A percentile compares a stretch with the other conserved stretches of the same genome.
These are phyloP conservation scores for Saguinus midas DNA, from an alignment of 2,113 vertebrate genomes.

Conservation along the genomic window DNA sequence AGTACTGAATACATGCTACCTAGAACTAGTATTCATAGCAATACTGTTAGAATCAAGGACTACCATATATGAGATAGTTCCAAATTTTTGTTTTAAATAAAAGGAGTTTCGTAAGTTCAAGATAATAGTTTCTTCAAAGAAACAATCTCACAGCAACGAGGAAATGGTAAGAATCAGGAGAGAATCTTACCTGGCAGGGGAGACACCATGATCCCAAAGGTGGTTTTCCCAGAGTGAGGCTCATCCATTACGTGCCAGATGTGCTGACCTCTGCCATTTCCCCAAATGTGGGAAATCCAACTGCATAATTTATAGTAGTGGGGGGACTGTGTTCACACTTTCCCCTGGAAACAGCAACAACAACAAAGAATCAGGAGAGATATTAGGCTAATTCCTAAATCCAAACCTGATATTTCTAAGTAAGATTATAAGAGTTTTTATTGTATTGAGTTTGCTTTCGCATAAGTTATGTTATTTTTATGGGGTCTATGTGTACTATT, in stretches of 20 bases:
- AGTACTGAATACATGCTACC: neutral
- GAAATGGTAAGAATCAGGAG: neutral
- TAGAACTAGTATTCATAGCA: neutral
- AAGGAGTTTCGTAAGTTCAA: conserved; percentile 6
- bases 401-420: conserved; percentile 26
- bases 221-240: too few relatives aligned
- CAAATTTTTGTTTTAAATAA: conserved; percentile 12
- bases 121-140: conserved; percentile 42
- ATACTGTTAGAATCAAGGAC: neutral
- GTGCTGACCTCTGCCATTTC: too few relatives aligned
- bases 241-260: too few relatives aligned
- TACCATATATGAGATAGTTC: neutral
- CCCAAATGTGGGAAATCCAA: too few relatives aligned
- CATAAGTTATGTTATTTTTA: conserved; percentile 35
- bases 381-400: conserved; percentile 9
- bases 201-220: too few relatives aligned
- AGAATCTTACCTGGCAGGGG: too few relatives aligned
- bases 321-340: too few relatives aligned
- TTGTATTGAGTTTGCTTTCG: conserved; percentile 13
- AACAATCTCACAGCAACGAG: neutral
- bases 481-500: neutral
- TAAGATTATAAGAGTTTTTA: conserved; percentile 19
- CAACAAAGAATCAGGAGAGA: neutral
- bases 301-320: too few relatives aligned
- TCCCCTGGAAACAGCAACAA: too few relatives aligned